A percentile compares a stretch with the other conserved stretches of the same genome.
These are phyloP conservation scores for Dermolepida albohirtum DNA, from an alignment of 2,888 invertebrate species.

Conservation along the genomic window DNA sequence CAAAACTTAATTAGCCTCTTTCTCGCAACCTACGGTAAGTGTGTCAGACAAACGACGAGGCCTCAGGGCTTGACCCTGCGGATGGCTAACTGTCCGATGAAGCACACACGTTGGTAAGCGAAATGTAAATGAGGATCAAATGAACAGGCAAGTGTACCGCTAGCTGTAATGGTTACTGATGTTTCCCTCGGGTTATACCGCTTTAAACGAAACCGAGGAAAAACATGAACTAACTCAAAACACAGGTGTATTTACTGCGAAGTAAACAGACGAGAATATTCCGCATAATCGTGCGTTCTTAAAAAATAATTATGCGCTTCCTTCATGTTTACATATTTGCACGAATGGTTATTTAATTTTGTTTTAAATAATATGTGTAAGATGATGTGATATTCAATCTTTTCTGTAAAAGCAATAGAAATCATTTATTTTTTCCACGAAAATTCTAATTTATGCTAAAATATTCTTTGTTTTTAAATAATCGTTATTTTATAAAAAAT, in stretches of 20 bases:
- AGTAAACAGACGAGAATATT: constrained; percentile 19
- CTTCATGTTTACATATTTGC: too few relatives aligned
- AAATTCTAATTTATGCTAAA: too few relatives aligned
- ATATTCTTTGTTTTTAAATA: too few relatives aligned
- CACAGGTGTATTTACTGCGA: constrained; percentile 32
- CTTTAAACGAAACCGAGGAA: constrained; percentile 33
- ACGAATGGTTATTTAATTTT: too few relatives aligned
- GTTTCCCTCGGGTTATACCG: constrained; percentile 43
- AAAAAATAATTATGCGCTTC: too few relatives aligned
- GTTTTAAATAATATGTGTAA: too few relatives aligned
- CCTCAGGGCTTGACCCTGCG: constrained; percentile 48
- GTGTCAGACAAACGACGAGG: constrained; percentile 51
- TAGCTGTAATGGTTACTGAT: constrained; percentile 52
- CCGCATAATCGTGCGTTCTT: constrained; percentile 1
- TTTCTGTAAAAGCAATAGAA: too few relatives aligned
- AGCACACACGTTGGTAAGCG: constrained; percentile 40
- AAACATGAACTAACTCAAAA: constrained; percentile 29
- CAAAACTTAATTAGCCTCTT: constrained; percentile 53
- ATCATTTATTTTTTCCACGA: too few relatives aligned
- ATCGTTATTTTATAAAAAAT: too few relatives aligned
- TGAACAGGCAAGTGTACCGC: constrained; percentile 54
- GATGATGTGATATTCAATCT: too few relatives aligned
- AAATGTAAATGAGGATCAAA: constrained; percentile 53
- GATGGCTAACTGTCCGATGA: constrained; percentile 41
- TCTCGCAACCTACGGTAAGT: constrained; percentile 50